phyloP scores from a whole-genome alignment of 2,113 vertebrate genomes.

The Lates calcarifer region DNA sequence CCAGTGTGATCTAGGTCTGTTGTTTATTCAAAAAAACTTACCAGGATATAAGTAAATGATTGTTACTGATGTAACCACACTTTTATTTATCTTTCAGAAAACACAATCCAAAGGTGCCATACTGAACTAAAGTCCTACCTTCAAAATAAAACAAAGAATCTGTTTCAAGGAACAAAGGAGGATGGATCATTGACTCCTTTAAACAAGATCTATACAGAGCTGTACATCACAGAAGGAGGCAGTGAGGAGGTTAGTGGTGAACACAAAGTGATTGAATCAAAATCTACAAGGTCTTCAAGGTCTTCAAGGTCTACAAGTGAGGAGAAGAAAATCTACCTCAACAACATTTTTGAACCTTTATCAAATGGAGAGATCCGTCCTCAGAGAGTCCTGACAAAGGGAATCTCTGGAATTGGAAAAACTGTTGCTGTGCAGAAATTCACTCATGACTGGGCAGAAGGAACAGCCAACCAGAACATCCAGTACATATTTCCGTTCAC shows the following conservation, averaged over 20 bases:
- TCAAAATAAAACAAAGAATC: not conserved
- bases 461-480: slow-evolving; percentile 1
- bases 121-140: slow-evolving; percentile 17
- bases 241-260: slow-evolving; percentile 17
- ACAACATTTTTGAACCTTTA: slow-evolving; percentile 25
- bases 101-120: not conserved
- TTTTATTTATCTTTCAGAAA: slow-evolving; percentile 21
- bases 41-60: too few species aligned
- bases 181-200: not conserved
- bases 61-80: too few species aligned
- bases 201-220: slow-evolving; percentile 4
- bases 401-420: slow-evolving; percentile 52
- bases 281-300: not conserved
- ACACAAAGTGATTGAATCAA: slow-evolving; percentile 25
- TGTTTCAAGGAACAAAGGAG: slow-evolving; percentile 4
- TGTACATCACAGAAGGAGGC: slow-evolving; percentile 23
- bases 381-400: slow-evolving; percentile 35
- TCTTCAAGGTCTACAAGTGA: not conserved
- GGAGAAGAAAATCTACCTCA: slow-evolving; percentile 22
- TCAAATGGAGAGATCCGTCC: not conserved
- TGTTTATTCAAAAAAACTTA: too few species aligned
- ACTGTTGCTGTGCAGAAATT: slow-evolving; percentile 47
- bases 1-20: too few species aligned
- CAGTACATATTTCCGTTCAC: slow-evolving; percentile 36
- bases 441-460: slow-evolving; percentile 28